A percentile compares a stretch with the other conserved stretches of the same genome.
These are phyloP conservation scores for Chloroclystis v-ata DNA, from an alignment of 2,888 invertebrate genomes.

Conservation along the genomic window DNA sequence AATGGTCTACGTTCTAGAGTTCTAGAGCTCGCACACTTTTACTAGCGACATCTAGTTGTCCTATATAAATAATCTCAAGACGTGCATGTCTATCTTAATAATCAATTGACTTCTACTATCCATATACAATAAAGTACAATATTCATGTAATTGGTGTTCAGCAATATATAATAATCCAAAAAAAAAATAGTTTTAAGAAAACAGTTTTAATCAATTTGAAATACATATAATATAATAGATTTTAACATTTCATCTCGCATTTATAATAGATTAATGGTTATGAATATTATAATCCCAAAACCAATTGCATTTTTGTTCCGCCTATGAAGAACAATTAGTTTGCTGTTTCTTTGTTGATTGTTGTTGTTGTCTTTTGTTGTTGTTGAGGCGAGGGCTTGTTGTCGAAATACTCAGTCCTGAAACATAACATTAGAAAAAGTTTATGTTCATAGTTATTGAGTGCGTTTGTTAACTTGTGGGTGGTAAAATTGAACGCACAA, in stretches of 20 bases:
- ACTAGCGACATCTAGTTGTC: too few relatives aligned
- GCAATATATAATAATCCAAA: conserved; percentile 10
- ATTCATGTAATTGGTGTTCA: conserved; percentile 18
- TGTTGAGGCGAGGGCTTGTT: not conserved
- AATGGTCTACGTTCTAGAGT: too few relatives aligned
- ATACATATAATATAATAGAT: not conserved
- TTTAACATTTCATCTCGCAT: not conserved
- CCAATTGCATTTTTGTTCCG: conserved; percentile 24
- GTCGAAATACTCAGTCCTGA: too few relatives aligned
- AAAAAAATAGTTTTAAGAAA: conserved; percentile 12
- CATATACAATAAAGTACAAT: not conserved
- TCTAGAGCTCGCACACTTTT: too few relatives aligned
- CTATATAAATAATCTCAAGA: too few relatives aligned
- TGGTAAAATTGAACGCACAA: too few relatives aligned
- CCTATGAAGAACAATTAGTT: conserved; percentile 24
- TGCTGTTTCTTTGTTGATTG: conserved; percentile 20
- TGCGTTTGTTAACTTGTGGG: too few relatives aligned
- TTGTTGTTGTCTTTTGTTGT: conserved; percentile 9
- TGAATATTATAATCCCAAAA: conserved; percentile 4
- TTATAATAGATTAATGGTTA: conserved; percentile 2
- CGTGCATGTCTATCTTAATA: conserved; percentile 12
- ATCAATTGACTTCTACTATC: conserved; percentile 7
- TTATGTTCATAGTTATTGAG: too few relatives aligned
- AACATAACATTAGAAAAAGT: too few relatives aligned
- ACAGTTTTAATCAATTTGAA: conserved; percentile 6